Evolutionary conservation across 1,140 invertebrate genomes (phyloP).

Genomic region (Drosophila sechellia): DNA sequence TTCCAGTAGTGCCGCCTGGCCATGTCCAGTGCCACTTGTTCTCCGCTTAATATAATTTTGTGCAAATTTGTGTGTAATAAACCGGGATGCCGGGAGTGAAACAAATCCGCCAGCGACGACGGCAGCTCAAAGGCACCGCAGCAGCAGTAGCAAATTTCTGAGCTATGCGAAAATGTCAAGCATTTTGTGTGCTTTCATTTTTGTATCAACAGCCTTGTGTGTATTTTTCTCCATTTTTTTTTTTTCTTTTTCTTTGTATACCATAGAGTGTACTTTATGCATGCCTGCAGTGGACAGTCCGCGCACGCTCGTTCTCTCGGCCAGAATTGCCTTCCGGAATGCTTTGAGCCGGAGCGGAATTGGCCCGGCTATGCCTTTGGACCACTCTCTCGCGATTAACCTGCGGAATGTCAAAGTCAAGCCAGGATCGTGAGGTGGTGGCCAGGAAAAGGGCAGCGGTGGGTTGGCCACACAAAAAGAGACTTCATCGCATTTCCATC

Average conservation of each 20-base stretch:
- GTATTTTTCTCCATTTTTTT: slow-evolving; percentile 2
- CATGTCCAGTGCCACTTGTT: slow-evolving; percentile 35
- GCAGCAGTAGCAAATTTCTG: slow-evolving; percentile 6
- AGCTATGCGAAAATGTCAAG: slow-evolving; percentile 46
- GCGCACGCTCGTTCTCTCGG: slow-evolving; percentile 19
- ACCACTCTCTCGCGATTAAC: slow-evolving; percentile 26
- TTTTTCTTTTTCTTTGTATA: slow-evolving; percentile 9
- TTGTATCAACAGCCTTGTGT: slow-evolving; percentile 31
- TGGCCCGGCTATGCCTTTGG: slow-evolving; percentile 23
- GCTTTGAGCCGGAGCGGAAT: slow-evolving; percentile 39
- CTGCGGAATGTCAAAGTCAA: slow-evolving; percentile 56
- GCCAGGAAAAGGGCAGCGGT: slow-evolving; percentile 5
- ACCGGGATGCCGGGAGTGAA: slow-evolving; percentile 20
- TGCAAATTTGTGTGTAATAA: slow-evolving; percentile 56
- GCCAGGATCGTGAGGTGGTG: slow-evolving; percentile 14
- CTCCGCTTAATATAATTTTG: slow-evolving; percentile 28
- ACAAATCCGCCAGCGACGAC: slow-evolving; percentile 7
- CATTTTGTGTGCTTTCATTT: slow-evolving; percentile 44
- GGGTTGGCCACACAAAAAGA: slow-evolving; percentile 21
- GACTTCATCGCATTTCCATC: slow-evolving; percentile 13
- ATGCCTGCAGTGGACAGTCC: slow-evolving; percentile 42
- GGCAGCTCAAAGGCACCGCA: slow-evolving; percentile 41
- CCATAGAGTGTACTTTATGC: slow-evolving; percentile 37
- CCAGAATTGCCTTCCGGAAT: slow-evolving; percentile 20
- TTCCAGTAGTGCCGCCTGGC: slow-evolving; percentile 64